Conservation (phyloP, 2,113 vertebrate genomes). For the Cyanistes caeruleus region DNA sequence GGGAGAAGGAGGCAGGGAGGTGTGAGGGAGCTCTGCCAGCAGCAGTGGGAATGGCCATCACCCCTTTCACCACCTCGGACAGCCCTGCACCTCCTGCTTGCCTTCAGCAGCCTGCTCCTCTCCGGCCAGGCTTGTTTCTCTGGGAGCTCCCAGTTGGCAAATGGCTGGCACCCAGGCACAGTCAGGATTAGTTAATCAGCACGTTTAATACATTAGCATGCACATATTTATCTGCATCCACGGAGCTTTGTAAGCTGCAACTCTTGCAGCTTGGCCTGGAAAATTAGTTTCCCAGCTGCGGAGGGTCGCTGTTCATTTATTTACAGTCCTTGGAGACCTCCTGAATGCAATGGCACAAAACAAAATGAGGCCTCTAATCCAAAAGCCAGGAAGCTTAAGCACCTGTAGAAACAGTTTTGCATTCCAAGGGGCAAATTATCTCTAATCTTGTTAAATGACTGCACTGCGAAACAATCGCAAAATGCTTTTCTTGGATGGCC, state of each 20-base stretch:
- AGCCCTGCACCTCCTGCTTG: background rate
- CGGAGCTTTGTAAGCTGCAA: slow-evolving; percentile 36
- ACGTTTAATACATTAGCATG: slow-evolving; percentile 27
- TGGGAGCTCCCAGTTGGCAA: background rate
- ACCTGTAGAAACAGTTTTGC: slow-evolving; percentile 75
- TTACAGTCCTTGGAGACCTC: slow-evolving; percentile 62
- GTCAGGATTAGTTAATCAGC: background rate
- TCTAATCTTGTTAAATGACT: slow-evolving; percentile 71
- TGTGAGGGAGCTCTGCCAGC: background rate
- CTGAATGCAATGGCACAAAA: slow-evolving; percentile 63
- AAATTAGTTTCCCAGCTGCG: slow-evolving; percentile 65
- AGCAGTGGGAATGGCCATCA: background rate
- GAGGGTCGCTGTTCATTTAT: slow-evolving; percentile 61
- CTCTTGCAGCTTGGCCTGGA: slow-evolving; percentile 14
- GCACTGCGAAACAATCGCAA: slow-evolving; percentile 51
- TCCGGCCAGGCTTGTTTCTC: background rate
- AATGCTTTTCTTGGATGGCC: slow-evolving; percentile 47
- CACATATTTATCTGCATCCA: slow-evolving; percentile 36
- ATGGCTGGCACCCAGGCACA: background rate
- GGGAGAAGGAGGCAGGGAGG: background rate
- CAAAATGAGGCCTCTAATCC: slow-evolving; percentile 67
- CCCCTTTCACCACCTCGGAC: background rate
- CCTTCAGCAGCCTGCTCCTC: background rate
- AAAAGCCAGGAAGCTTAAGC: slow-evolving; percentile 72
- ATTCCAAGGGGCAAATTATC: slow-evolving; percentile 69